Conservation (phyloP, 92 coral and sea anemone species). For the Porites rus region DNA sequence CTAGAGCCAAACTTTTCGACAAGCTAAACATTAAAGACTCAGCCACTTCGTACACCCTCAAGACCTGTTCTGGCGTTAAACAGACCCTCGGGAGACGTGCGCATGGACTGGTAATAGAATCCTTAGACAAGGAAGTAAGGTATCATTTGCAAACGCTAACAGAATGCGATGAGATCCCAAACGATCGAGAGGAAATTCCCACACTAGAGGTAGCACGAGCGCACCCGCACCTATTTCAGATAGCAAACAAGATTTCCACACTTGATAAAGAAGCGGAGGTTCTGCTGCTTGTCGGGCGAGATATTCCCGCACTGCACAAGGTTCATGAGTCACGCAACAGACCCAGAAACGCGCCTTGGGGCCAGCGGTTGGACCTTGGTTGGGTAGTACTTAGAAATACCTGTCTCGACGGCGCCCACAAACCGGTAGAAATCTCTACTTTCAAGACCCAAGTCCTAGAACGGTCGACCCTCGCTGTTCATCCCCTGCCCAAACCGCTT, state of each 20-base stretch:
- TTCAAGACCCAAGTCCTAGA: constrained; percentile 58
- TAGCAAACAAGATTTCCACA: constrained; percentile 49
- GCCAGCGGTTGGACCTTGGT: constrained; percentile 64
- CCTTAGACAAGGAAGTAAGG: constrained; percentile 2
- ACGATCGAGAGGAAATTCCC: constrained; percentile 57
- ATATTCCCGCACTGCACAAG: constrained; percentile 64
- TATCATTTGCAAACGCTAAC: constrained; percentile 18
- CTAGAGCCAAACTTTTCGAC: constrained; percentile 31
- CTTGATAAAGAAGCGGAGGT: constrained; percentile 30
- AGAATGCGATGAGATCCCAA: constrained; percentile 51
- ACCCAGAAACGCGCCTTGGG: constrained; percentile 57
- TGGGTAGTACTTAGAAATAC: constrained; percentile 63
- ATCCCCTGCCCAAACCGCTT: constrained; percentile 59
- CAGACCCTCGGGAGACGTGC: constrained; percentile 40
- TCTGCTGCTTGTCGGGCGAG: constrained; percentile 61
- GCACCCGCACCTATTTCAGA: constrained; percentile 53
- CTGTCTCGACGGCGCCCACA: constrained; percentile 66
- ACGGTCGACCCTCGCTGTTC: constrained; percentile 55
- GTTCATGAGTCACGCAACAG: constrained; percentile 66
- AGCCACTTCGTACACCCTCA: constrained; percentile 2
- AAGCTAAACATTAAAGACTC: constrained; percentile 1
- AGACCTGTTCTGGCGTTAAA: constrained; percentile 32
- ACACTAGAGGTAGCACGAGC: constrained; percentile 38
- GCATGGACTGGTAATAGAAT: constrained; percentile 37
- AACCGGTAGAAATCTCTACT: constrained; percentile 21